A percentile compares a stretch with the other conserved stretches of the same genome.
phyloP scores from a whole-genome alignment of 1,140 invertebrate genomes.

The Daktulosphaira vitifoliae region DNA sequence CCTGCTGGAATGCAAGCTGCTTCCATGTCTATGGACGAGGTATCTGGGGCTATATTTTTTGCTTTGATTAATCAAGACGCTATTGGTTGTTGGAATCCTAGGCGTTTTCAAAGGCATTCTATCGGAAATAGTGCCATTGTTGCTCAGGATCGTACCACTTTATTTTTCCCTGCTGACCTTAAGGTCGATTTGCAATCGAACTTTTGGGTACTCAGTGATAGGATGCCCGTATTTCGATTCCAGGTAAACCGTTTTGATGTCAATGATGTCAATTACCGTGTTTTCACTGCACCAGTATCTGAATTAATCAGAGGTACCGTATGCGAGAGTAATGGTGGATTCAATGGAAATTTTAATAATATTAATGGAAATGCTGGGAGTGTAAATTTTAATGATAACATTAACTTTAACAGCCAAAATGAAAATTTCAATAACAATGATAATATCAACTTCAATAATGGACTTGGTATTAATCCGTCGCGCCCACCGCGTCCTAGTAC shows the following conservation, averaged over 20 bases:
- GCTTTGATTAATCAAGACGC: conserved; percentile 63
- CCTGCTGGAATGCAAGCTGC: conserved; percentile 59
- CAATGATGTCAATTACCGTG: conserved; percentile 66
- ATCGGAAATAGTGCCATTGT: conserved; percentile 50
- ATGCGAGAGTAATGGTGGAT: conserved; percentile 47
- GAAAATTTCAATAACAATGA: too few relatives aligned
- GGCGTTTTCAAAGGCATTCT: conserved; percentile 41
- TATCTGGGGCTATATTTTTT: conserved; percentile 64
- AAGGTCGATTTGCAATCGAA: conserved; percentile 56
- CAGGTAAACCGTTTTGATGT: conserved; percentile 54
- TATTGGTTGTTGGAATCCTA: conserved; percentile 65
- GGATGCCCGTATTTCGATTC: conserved; percentile 66
- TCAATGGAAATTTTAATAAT: too few relatives aligned
- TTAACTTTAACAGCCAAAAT: too few relatives aligned
- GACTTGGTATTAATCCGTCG: too few relatives aligned
- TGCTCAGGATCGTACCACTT: conserved; percentile 61
- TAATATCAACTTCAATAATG: too few relatives aligned
- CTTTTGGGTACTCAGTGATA: conserved; percentile 67
- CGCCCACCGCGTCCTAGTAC: too few relatives aligned
- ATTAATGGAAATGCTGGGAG: too few relatives aligned
- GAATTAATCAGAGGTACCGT: conserved; percentile 59
- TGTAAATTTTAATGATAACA: too few relatives aligned
- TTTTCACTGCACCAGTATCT: conserved; percentile 57
- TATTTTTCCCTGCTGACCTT: conserved; percentile 68
- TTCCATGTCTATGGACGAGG: conserved; percentile 60